A percentile compares a stretch with the other conserved stretches of the same genome.
phyloP scores from a whole-genome alignment of 2,113 vertebrate species.

The human (Homo sapiens) region GRCh38 chrX:15672001-15672500 shows the following conservation, averaged over 20 bases:
- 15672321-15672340: not conserved
- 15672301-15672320: not conserved
- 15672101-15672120: slow-evolving; percentile 79
- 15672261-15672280: slow-evolving; percentile 15
- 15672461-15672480: not conserved
- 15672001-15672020: slow-evolving; percentile 83
- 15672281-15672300: not conserved
- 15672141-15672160: slow-evolving; percentile 74
- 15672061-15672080: slow-evolving; percentile 81
- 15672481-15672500: not conserved
- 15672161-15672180: slow-evolving; percentile 56
- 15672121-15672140: slow-evolving; percentile 72
- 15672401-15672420: not conserved
- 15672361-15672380: not conserved
- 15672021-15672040: slow-evolving; percentile 82
- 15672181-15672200: not conserved
- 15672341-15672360: not conserved
- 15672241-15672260: not conserved
- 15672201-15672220: not conserved
- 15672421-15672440: not conserved
- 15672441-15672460: not conserved
- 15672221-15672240: not conserved
- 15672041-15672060: slow-evolving; percentile 80
- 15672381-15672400: not conserved
- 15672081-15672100: slow-evolving; percentile 84